Conservation (phyloP, 2,888 invertebrate species). For the Syrista parreyssii region DNA sequence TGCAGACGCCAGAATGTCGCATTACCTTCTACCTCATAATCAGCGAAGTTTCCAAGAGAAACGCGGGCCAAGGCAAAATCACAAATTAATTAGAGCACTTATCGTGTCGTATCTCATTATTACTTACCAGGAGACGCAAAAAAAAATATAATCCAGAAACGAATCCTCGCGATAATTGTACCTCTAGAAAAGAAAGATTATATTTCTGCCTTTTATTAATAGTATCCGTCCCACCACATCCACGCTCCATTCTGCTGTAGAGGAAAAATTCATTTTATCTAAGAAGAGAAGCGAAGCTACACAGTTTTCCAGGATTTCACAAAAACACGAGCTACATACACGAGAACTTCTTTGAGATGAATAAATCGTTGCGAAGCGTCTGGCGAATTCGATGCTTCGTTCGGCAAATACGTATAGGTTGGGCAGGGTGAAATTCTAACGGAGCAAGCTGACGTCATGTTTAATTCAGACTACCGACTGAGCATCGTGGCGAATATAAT, state of each 20-base stretch:
- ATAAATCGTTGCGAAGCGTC: constrained; percentile 5
- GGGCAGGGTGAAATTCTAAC: constrained; percentile 5
- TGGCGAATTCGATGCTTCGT: constrained; percentile 12
- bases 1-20: neutral
- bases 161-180: neutral
- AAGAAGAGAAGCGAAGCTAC: neutral
- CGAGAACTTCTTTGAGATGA: neutral
- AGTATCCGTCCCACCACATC: neutral
- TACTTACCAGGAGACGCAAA: neutral
- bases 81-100: neutral
- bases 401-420: neutral
- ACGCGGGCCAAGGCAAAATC: neutral
- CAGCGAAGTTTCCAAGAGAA: neutral
- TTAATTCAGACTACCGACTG: constrained; percentile 4
- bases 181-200: neutral
- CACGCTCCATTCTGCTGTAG: neutral
- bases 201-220: neutral
- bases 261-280: neutral
- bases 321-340: neutral
- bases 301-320: neutral
- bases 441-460: constrained; percentile 13
- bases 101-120: neutral
- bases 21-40: neutral
- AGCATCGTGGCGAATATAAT: neutral
- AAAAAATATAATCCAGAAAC: neutral